Conservation (phyloP, 1,140 invertebrate genomes). For the Adoxophyes honmai region DNA sequence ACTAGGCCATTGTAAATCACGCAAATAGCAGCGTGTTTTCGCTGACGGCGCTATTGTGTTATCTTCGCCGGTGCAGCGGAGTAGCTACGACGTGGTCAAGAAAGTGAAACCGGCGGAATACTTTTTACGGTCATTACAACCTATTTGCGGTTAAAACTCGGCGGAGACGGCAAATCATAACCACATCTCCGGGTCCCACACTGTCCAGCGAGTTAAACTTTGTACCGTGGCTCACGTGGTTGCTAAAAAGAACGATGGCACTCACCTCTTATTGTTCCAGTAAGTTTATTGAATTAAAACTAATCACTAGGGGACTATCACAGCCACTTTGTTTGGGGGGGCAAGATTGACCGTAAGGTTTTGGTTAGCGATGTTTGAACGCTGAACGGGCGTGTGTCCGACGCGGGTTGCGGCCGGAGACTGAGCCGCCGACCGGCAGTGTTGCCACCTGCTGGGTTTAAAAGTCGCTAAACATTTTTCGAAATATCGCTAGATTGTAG, state of each 20-base stretch:
- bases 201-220: constrained; percentile 1
- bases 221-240: constrained; percentile 5
- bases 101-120: neutral
- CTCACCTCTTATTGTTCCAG: constrained; percentile 6
- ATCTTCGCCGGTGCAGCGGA: neutral
- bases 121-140: neutral
- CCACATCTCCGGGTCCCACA: neutral
- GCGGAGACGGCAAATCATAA: too few relatives aligned
- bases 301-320: constrained; percentile 50
- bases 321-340: constrained; percentile 43
- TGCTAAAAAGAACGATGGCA: neutral
- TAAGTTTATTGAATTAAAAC: constrained; percentile 30
- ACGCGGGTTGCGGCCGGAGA: constrained; percentile 40
- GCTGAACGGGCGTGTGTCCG: constrained; percentile 20
- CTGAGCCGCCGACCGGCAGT: constrained; percentile 27
- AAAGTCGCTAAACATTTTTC: too few relatives aligned
- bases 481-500: too few relatives aligned
- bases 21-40: neutral
- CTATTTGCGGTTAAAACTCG: too few relatives aligned
- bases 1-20: neutral
- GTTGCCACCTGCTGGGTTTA: too few relatives aligned
- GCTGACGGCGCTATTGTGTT: neutral
- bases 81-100: neutral
- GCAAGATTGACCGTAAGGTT: constrained; percentile 23
- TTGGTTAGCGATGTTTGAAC: constrained; percentile 21